Evolutionary conservation across 2,888 invertebrate genomes (phyloP), one percentile per base, ranked within the genome.

Genomic region (Amiota minor): DNA sequence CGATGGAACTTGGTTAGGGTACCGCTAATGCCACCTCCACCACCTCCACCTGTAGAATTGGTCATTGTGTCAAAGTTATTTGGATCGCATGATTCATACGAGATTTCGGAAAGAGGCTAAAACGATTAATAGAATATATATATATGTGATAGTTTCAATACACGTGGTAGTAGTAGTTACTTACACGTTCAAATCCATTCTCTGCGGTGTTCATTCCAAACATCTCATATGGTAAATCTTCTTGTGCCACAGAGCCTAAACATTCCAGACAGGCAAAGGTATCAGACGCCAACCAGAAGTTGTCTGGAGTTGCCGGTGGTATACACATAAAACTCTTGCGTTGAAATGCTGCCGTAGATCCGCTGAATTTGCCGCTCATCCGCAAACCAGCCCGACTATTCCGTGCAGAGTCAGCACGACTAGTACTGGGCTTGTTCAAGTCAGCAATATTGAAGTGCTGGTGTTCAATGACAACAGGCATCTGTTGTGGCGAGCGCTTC

Each of bases 1-100:
- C 97, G 92, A 84, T 96, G 96, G 78, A 97, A 96, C 70, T 89
- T 87, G 0, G 90, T 88, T 3, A 88, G 73, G 0, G 86, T 86
- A 2, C 83, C 85, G n/a, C 77, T 81, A 8, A 64, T 61, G 11
- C 55, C 65, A 8, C 77, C 78, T 1, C 77, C 78, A 0, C 69
- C 62, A 1, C 83, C 74, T 14, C 80, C 79, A 0, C 80, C 81
- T 47, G 83, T 72, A 0, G 89, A 87, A 0, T 86, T 82, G 0
- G 88, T 82, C 82, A 89, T 86, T 14, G 85, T 35, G 35, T 89
- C 89, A 61, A 87, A 88, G 64, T 89, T 88, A 69, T 89, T 87
- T 1, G 87, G 89, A 69, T 90, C 90, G 23, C 88, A 88, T 0
- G 90, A 90, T 74, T 90, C 90, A 71, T 89, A 89, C 0, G 90